Conservation (phyloP, 1,140 invertebrate genomes). For the Babylonia areolata region DNA sequence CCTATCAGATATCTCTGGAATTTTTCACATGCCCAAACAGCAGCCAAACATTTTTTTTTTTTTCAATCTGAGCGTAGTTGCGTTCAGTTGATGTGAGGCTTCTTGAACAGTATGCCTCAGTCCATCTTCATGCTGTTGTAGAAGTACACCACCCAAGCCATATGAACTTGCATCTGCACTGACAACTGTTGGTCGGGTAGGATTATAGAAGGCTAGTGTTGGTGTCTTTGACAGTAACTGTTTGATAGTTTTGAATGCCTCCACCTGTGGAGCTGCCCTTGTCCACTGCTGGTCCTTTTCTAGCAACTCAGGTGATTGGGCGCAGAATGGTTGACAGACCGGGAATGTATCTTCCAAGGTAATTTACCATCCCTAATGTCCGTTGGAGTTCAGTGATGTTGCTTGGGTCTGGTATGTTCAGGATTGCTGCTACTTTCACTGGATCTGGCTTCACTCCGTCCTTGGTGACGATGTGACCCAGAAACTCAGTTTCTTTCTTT, state of each 20-base stretch:
- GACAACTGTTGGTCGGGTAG: slow-evolving; percentile 6
- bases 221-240: slow-evolving; percentile 40
- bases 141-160: slow-evolving; percentile 48
- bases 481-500: slow-evolving; percentile 40
- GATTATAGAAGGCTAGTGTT: slow-evolving; percentile 2
- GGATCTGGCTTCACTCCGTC: slow-evolving; percentile 53
- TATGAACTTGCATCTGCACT: slow-evolving; percentile 30
- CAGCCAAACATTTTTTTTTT: slow-evolving; percentile 78
- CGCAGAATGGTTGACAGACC: slow-evolving; percentile 29
- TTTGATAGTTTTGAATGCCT: slow-evolving; percentile 74
- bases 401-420: neutral
- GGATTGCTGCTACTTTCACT: slow-evolving; percentile 14
- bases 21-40: slow-evolving; percentile 77
- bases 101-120: slow-evolving; percentile 73
- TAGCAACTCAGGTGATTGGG: slow-evolving; percentile 32
- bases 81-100: slow-evolving; percentile 74
- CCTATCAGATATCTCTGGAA: slow-evolving; percentile 78
- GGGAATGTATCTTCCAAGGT: slow-evolving; percentile 39
- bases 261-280: slow-evolving; percentile 26
- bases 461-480: slow-evolving; percentile 54
- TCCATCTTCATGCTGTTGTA: slow-evolving; percentile 34
- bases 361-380: slow-evolving; percentile 12
- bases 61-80: slow-evolving; percentile 75
- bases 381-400: neutral
- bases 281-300: slow-evolving; percentile 44